Percentiles rank a stretch among this genome's conserved stretches.
phyloP scores from a whole-genome alignment of 2,797 vertebrate species.

The Xiphorhynchus erythropygius region DNA sequence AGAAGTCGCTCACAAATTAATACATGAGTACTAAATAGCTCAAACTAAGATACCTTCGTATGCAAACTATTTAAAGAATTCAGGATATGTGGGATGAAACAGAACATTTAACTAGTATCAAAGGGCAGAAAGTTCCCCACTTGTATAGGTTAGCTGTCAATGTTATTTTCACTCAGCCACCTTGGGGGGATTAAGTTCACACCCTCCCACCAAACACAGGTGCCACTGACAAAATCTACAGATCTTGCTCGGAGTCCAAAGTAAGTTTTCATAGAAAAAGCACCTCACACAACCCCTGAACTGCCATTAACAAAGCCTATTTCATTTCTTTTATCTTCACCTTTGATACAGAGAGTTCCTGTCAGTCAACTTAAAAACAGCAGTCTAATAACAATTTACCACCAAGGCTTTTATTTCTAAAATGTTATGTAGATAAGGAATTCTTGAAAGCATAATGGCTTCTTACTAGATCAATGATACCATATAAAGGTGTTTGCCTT shows the following conservation, averaged over 20 bases:
- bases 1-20: no score
- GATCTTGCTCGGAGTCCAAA: not conserved
- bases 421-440: constrained; percentile 10
- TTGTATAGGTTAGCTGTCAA: no score
- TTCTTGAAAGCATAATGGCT: constrained; percentile 15
- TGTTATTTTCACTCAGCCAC: not conserved
- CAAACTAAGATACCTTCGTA: no score
- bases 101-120: no score
- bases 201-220: not conserved
- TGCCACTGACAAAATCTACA: not conserved
- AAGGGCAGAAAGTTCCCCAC: no score
- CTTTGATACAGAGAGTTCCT: not conserved
- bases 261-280: not conserved
- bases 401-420: constrained; percentile 36
- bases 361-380: not conserved
- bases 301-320: not conserved
- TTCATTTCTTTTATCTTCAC: not conserved
- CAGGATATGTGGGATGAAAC: no score
- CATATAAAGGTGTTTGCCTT: constrained; percentile 1
- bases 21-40: no score
- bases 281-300: not conserved
- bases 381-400: not conserved
- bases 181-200: not conserved
- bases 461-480: constrained; percentile 17
- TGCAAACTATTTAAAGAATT: no score